Evolutionary conservation across 2,797 vertebrate genomes (phyloP), one percentile per base, ranked within the genome.

Genomic region (Protonibea diacanthus): DNA sequence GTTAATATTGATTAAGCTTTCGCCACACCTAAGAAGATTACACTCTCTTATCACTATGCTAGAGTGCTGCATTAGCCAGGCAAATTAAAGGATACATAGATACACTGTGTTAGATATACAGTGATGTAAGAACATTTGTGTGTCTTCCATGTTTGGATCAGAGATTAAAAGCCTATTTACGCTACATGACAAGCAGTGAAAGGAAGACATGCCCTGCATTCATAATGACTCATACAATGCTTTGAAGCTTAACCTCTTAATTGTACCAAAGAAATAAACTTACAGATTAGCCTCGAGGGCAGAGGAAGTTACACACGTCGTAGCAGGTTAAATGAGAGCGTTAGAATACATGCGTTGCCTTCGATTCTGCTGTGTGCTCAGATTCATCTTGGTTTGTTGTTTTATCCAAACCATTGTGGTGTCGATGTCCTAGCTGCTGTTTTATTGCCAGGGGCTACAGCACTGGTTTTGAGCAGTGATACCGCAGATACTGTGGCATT

Each of bases 1-100:
- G 91, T 94, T 95, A 94, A 95, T 95, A 95, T 95, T 94, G 93
- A 95, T 95, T 95, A 94, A 94, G 92, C 86, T 92, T 94, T 94
- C 80, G 93, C 89, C 93, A 93, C 92, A 93, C 93, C 93, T 92
- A 92, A 93, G 91, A 93, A 92, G 93, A 95, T 95, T 94, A 93
- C 91, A 92, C 92, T 94, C 88, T 93, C 93, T 95, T 94, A 94
- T 95, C 92, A 93, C 90, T 72, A 73, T 86, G 91, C 89, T 88
- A 87, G 92, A 92, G 89, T 90, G 88, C 86, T 84, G 90, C 91
- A 92, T 95, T 93, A 94, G 81, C 80, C 89, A 68, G 89, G 85
- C 91, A 92, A 94, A 94, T 89, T 89, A 90, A 86, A 90, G 89
- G 82, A 91, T 87, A 81, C 80, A 87, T 82, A 86, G 82, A 91